A percentile compares a stretch with the other conserved stretches of the same genome.
Evolutionary conservation across 2,113 vertebrate genomes (phyloP).

Genomic region (Synodontis membranacea): DNA sequence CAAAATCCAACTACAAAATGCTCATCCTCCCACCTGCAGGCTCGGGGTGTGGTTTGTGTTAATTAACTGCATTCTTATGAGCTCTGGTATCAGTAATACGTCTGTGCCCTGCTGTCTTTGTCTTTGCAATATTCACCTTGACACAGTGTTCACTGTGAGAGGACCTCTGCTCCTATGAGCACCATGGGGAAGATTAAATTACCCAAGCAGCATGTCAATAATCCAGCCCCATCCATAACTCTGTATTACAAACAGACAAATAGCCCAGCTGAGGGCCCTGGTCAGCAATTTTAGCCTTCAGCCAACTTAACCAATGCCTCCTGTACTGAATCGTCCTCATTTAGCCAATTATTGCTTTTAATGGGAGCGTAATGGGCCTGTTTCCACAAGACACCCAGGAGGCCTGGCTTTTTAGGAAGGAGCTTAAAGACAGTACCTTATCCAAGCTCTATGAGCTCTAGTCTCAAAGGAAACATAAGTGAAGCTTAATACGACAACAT

Average conservation of each 20-base stretch:
- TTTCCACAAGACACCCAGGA: slow-evolving; percentile 1
- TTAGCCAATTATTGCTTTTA: slow-evolving; percentile 37
- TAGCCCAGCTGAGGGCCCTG: neutral
- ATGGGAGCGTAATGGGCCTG: slow-evolving; percentile 36
- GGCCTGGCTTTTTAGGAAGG: slow-evolving; percentile 25
- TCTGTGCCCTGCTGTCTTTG: neutral
- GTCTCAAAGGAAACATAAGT: neutral
- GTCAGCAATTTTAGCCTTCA: neutral
- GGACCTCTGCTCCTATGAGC: slow-evolving; percentile 38
- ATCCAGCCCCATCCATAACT: slow-evolving; percentile 32
- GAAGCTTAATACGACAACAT: neutral
- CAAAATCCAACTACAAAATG: neutral
- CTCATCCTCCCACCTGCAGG: neutral
- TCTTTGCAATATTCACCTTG: slow-evolving; percentile 31
- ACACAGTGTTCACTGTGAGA: slow-evolving; percentile 22
- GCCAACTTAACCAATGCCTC: neutral
- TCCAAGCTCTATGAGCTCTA: slow-evolving; percentile 18
- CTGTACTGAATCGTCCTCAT: slow-evolving; percentile 14
- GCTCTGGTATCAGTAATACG: neutral
- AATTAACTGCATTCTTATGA: neutral
- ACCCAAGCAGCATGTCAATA: slow-evolving; percentile 40
- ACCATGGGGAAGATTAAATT: slow-evolving; percentile 48
- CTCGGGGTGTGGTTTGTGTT: neutral
- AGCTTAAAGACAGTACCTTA: slow-evolving; percentile 7
- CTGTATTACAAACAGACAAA: slow-evolving; percentile 27